A percentile compares a stretch with the other conserved stretches of the same genome.
These are phyloP conservation scores for Sarcophaga bullata DNA, from an alignment of 1,140 invertebrate species.

Conservation along the genomic window DNA sequence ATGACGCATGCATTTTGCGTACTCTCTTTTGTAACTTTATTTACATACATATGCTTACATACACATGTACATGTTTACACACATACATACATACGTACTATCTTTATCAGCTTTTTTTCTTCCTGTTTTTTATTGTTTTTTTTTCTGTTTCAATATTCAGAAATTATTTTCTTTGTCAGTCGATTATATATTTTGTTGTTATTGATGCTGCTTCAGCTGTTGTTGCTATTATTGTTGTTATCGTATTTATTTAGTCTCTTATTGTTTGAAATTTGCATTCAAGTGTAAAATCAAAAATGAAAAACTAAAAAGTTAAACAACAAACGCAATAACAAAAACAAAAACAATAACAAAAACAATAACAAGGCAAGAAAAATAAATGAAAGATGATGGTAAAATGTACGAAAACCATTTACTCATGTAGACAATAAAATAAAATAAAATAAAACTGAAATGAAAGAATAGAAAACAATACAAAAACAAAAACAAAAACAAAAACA, in stretches of 20 bases:
- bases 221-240: no score
- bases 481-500: no score
- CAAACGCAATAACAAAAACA: background rate
- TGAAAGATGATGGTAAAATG: background rate
- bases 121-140: no score
- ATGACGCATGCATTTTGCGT: no score
- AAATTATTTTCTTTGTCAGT: no score
- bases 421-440: background rate
- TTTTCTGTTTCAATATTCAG: no score
- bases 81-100: no score
- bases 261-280: background rate
- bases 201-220: no score
- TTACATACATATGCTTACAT: background rate
- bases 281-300: slow-evolving; percentile 2
- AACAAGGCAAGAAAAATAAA: background rate
- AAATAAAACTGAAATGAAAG: background rate
- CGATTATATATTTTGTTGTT: no score
- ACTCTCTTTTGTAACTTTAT: background rate
- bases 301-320: background rate
- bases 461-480: background rate
- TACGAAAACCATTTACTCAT: slow-evolving; percentile 14
- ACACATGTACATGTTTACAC: background rate
- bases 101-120: no score
- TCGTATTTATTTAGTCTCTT: background rate
- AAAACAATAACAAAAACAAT: background rate